Evolutionary conservation across 92 coral and sea anemone species (phyloP).

Genomic region (Isaurus tuberculatus): DNA sequence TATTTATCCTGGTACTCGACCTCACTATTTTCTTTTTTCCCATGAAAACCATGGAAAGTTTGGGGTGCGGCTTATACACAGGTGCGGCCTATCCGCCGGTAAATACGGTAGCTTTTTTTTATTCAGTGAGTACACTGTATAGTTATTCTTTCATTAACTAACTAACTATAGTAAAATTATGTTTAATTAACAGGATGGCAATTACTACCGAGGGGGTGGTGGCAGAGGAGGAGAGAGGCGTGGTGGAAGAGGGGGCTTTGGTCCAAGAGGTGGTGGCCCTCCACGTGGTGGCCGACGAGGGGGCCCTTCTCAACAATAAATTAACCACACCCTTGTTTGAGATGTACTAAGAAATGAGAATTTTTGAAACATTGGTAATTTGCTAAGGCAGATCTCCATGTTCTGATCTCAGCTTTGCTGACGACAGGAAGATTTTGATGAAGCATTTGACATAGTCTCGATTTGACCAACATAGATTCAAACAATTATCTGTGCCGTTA

Average conservation of each 20-base stretch:
- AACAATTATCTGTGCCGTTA: neutral
- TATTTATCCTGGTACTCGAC: no score
- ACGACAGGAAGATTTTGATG: constrained; percentile 99
- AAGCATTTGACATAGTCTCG: constrained; percentile 92
- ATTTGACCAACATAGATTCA: constrained; percentile 45
- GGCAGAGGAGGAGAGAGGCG: constrained; percentile 77
- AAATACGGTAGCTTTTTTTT: no score
- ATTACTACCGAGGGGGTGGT: constrained; percentile 73
- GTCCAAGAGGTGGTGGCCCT: constrained; percentile 81
- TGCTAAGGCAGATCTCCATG: constrained; percentile 38
- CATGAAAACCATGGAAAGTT: no score
- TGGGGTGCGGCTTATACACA: no score
- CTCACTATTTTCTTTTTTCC: no score
- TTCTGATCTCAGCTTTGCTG: constrained; percentile 51
- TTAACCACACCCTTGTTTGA: neutral
- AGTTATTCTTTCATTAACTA: no score
- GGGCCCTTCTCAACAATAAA: constrained; percentile 75
- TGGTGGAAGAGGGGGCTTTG: constrained; percentile 84
- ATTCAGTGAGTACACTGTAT: no score
- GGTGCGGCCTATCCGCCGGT: no score
- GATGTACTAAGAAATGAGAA: neutral
- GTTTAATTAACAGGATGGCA: constrained; percentile 47
- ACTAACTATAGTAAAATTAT: no score
- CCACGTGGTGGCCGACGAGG: constrained; percentile 77
- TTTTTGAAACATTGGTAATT: constrained; percentile 45